These are phyloP conservation scores for Hirundichthys speculiger DNA, from an alignment of 2,113 vertebrate species.

Conservation along the genomic window DNA sequence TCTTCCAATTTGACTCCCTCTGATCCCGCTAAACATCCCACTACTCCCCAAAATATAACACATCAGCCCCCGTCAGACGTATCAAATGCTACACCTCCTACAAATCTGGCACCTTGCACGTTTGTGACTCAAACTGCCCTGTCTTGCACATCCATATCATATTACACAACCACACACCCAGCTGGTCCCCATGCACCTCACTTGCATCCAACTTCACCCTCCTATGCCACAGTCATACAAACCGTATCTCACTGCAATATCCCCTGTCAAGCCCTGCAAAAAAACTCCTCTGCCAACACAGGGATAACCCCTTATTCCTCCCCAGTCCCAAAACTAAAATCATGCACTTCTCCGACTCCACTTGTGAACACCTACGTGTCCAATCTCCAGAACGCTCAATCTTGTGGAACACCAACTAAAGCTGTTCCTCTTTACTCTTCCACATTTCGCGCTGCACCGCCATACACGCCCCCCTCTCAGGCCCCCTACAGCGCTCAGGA, in stretches of 20 bases:
- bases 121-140: constrained; percentile 75
- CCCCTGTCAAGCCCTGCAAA: constrained; percentile 67
- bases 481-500: constrained; percentile 77
- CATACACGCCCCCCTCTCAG: constrained; percentile 76
- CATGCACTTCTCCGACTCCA: constrained; percentile 63
- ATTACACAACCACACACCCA: constrained; percentile 71
- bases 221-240: constrained; percentile 73
- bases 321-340: constrained; percentile 63
- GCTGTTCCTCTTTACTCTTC: constrained; percentile 74
- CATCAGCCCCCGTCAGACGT: constrained; percentile 28
- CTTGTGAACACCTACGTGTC: constrained; percentile 56
- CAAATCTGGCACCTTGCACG: constrained; percentile 57
- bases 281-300: constrained; percentile 45
- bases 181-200: constrained; percentile 34
- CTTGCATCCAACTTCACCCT: constrained; percentile 44
- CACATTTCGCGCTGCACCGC: constrained; percentile 74
- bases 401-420: constrained; percentile 69
- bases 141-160: constrained; percentile 76
- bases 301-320: constrained; percentile 64
- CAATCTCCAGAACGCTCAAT: constrained; percentile 59
- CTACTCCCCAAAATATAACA: constrained; percentile 21
- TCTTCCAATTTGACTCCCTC: constrained; percentile 9
- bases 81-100: constrained; percentile 21
- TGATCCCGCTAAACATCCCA: constrained; percentile 17
- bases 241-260: constrained; percentile 76